Percentiles rank a stretch among this genome's conserved stretches.
Conservation (phyloP, 2,113 vertebrate genomes). For the Pycnonotus jocosus region DNA sequence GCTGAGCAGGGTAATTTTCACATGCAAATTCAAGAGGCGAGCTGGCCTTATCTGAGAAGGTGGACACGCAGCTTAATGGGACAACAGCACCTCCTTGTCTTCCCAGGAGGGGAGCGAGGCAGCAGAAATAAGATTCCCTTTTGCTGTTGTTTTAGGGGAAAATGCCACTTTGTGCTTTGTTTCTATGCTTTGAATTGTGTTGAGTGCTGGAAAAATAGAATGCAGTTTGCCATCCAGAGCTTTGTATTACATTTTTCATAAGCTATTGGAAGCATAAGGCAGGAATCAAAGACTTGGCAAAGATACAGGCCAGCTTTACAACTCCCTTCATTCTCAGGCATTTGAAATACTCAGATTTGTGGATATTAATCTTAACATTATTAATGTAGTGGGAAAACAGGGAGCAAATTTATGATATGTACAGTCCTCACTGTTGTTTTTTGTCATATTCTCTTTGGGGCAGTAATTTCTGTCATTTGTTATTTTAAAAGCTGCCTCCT, state of each 20-base stretch:
- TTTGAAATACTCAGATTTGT: not conserved
- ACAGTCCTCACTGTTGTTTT: not conserved
- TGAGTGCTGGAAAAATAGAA: not conserved
- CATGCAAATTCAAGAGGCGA: constrained; percentile 53
- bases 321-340: not conserved
- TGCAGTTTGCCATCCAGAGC: not conserved
- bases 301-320: not conserved
- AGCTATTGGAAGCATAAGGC: not conserved
- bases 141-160: not conserved
- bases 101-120: not conserved
- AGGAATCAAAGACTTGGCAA: constrained; percentile 27
- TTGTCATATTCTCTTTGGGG: constrained; percentile 14
- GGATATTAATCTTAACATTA: constrained; percentile 22
- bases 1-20: constrained; percentile 67
- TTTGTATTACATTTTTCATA: not conserved
- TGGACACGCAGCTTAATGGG: constrained; percentile 10
- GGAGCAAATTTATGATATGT: not conserved
- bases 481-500: not conserved
- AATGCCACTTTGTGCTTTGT: not conserved
- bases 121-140: not conserved
- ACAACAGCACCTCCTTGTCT: not conserved
- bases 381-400: constrained; percentile 1
- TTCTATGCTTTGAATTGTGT: not conserved
- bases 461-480: not conserved
- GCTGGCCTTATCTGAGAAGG: constrained; percentile 26